phyloP scores from a whole-genome alignment of 2,797 vertebrate species.

The Ara ararauna region DNA sequence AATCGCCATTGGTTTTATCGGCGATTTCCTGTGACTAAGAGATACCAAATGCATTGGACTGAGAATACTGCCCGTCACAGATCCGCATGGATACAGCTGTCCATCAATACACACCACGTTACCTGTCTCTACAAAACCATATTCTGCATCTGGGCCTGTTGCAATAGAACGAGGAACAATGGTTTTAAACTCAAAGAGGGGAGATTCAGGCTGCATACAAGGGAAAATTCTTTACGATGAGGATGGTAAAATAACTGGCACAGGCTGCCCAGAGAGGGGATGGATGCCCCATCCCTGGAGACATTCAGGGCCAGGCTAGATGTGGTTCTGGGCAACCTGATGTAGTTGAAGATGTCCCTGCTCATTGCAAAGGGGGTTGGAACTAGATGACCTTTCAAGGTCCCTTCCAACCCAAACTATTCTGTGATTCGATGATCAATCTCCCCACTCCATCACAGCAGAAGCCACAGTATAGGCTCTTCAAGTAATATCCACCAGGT shows the following conservation, averaged over 20 bases:
- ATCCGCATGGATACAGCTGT: fast-evolving
- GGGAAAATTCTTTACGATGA: background rate
- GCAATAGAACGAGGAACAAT: background rate
- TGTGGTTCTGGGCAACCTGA: background rate
- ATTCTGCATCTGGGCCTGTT: background rate
- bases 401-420: background rate
- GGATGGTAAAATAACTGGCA: background rate
- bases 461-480: background rate
- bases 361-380: background rate
- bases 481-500: background rate
- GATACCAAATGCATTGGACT: fast-evolving
- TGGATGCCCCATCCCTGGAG: background rate
- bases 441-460: background rate
- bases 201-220: background rate
- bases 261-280: background rate
- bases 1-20: fast-evolving
- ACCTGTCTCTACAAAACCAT: fast-evolving
- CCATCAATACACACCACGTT: background rate
- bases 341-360: background rate
- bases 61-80: background rate
- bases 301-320: background rate
- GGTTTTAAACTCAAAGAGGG: background rate
- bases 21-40: background rate
- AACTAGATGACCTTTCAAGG: background rate
- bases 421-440: background rate